A percentile compares a stretch with the other conserved stretches of the same genome.
These are phyloP conservation scores for Xenopus borealis DNA, from an alignment of 2,113 vertebrate species.

Conservation along the genomic window DNA sequence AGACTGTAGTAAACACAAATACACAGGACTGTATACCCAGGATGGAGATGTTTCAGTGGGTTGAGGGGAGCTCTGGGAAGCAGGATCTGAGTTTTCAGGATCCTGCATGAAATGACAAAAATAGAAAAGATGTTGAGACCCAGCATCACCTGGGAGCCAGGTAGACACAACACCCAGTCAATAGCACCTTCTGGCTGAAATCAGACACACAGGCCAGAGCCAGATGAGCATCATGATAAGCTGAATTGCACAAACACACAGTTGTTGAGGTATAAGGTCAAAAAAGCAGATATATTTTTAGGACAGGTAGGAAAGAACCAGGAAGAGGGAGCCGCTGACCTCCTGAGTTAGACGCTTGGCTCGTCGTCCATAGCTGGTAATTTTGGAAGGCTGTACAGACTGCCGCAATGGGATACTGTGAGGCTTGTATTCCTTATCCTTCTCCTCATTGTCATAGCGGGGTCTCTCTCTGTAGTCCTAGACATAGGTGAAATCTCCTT, in stretches of 20 bases:
- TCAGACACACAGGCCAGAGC: too few species aligned
- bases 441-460: constrained; percentile 84
- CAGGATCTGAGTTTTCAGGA: constrained; percentile 46
- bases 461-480: constrained; percentile 80
- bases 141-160: neutral
- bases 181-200: neutral
- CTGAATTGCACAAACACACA: too few species aligned
- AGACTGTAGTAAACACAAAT: neutral
- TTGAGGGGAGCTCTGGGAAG: constrained; percentile 46
- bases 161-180: neutral
- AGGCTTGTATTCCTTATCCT: constrained; percentile 92
- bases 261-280: too few species aligned
- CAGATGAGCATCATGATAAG: too few species aligned
- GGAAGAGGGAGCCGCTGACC: constrained; percentile 63
- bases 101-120: constrained; percentile 39
- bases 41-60: constrained; percentile 10
- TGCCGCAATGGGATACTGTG: constrained; percentile 93
- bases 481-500: neutral
- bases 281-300: too few species aligned
- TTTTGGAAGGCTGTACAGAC: constrained; percentile 89
- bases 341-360: constrained; percentile 90
- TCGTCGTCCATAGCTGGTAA: constrained; percentile 85
- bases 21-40: constrained; percentile 30
- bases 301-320: too few species aligned
- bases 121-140: constrained; percentile 11